Conservation (phyloP, 2,113 vertebrate genomes). For the Hoplias malabaricus region DNA sequence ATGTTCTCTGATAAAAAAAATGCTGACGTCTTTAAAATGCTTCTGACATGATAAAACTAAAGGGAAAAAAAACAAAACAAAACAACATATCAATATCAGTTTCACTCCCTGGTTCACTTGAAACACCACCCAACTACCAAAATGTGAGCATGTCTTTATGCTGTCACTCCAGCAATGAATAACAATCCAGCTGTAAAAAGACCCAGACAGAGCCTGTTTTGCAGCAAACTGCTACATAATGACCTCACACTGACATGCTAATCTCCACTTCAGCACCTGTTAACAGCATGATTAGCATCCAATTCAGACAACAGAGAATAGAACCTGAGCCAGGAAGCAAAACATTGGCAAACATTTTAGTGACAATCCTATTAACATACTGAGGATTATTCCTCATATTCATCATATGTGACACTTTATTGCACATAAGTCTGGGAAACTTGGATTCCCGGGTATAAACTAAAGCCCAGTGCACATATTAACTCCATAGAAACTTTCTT, state of each 20-base stretch:
- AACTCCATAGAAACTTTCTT: too few species aligned
- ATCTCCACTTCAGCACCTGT: neutral
- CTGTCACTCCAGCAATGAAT: neutral
- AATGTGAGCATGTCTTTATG: neutral
- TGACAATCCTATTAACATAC: neutral
- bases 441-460: too few species aligned
- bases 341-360: neutral
- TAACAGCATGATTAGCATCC: neutral
- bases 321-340: neutral
- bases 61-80: too few species aligned
- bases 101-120: neutral
- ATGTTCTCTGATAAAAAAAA: neutral
- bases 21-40: neutral
- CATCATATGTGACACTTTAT: neutral
- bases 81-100: neutral
- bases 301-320: neutral
- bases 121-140: neutral
- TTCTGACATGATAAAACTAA: neutral
- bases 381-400: neutral
- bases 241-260: constrained; percentile 4
- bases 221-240: neutral
- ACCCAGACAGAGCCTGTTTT: neutral
- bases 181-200: neutral
- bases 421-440: neutral
- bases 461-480: too few species aligned